Base-by-base conservation (phyloP, 2,888 invertebrate genomes). In the Stegophylla sp. region DNA sequence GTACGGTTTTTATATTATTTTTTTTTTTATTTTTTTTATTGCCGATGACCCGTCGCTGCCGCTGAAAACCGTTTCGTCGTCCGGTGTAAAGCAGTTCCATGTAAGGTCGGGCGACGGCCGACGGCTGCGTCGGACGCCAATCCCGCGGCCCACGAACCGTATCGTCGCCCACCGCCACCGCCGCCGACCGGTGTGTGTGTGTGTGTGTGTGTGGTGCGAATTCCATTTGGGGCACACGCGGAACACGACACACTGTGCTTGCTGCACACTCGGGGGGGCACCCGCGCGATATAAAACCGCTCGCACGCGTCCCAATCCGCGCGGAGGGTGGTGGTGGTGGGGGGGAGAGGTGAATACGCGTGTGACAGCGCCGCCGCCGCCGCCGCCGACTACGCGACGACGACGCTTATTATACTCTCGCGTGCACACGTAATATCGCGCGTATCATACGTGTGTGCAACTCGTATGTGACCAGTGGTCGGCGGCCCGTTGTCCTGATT, bases 141-240 rank as follows among this genome's bases (percentile, higher is more conserved):
- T 71, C 71, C 71, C 63, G 79, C 79, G 79, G 61, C 79, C 79
- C 71, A 79, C 79, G 79, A 45, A 67, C 77, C 28, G 67, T 45
- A 20, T n/a, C n/a, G 51, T 69, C 77, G 77, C 77, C 69, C 77
- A 79, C 77, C 48, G 13, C 0, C 9, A 23, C 4, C 1, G n/a
- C 26, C 34, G 53, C 61, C 45, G 34, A 20, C 28, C 48, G 45
- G 67, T 15, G 67, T 20, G n/a, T 48, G 28, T 7, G 3, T 34
- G 34, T 34, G 23, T 12, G 9, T 12, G 45, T n/a, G 59, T 20
- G 72, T 12, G n/a, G 76, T 48, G 76, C 43, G 69, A 79, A 79
- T 79, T 79, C 79, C 79, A 71, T 59, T 79, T 51, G 69, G 71
- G 67, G 79, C 76, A 51, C 76, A 43, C 15, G n/a, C 59, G 61